These are phyloP conservation scores for Axea sp. DNA, from an alignment of 2,888 invertebrate genomes.

Conservation along the genomic window DNA sequence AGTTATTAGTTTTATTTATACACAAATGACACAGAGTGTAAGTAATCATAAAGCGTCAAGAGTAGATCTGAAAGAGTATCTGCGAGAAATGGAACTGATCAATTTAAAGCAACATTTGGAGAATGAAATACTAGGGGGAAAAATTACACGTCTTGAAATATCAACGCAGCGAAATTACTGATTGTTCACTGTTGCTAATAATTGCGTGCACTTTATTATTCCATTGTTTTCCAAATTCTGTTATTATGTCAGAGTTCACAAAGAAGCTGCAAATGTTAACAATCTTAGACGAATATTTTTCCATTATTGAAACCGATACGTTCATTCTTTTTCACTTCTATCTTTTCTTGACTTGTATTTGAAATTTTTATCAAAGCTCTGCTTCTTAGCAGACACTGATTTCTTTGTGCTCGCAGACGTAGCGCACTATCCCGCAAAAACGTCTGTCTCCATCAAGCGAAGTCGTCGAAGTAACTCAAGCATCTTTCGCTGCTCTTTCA, in stretches of 20 bases:
- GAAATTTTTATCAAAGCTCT: constrained; percentile 49
- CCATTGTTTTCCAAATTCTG: constrained; percentile 27
- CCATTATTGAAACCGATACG: constrained; percentile 24
- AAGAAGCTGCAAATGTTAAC: constrained; percentile 13
- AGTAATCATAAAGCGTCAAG: too few species aligned
- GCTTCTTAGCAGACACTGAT: constrained; percentile 56
- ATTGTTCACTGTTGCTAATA: constrained; percentile 15
- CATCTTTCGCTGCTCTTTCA: constrained; percentile 50
- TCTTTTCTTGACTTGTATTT: constrained; percentile 42
- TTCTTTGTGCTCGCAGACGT: constrained; percentile 68
- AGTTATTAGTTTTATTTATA: too few species aligned
- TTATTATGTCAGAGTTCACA: constrained; percentile 21
- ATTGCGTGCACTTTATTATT: constrained; percentile 14
- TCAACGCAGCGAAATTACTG: too few species aligned
- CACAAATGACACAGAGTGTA: too few species aligned
- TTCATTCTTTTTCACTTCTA: constrained; percentile 37
- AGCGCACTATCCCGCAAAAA: constrained; percentile 66
- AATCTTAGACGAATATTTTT: constrained; percentile 34
- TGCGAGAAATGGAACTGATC: too few species aligned
- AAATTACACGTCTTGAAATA: too few species aligned
- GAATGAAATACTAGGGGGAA: too few species aligned
- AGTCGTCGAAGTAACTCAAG: constrained; percentile 69
- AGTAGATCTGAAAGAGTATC: too few species aligned
- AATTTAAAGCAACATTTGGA: too few species aligned
- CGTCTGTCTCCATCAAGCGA: constrained; percentile 67